Conservation (phyloP, 2,797 vertebrate genomes). For the Cyclopterus lumpus region DNA sequence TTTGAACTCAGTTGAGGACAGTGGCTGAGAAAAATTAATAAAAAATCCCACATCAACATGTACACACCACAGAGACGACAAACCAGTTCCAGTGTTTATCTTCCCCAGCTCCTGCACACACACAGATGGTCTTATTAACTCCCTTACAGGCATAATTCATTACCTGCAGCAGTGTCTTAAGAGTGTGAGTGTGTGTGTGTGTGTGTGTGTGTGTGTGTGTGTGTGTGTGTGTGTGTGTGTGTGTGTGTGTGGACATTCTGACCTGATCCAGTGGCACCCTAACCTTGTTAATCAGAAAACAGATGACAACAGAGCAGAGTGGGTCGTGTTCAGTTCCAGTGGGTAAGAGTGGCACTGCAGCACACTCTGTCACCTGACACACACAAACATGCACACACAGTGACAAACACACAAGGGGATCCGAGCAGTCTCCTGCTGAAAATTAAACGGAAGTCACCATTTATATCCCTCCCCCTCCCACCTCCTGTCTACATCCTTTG, state of each 20-base stretch:
- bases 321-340: constrained; percentile 16
- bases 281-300: constrained; percentile 76
- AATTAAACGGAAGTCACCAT: constrained; percentile 46
- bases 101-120: constrained; percentile 54
- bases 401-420: constrained; percentile 24
- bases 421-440: constrained; percentile 40
- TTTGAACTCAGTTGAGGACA: constrained; percentile 59
- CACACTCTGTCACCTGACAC: constrained; percentile 39
- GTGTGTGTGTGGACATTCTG: constrained; percentile 40
- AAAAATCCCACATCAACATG: constrained; percentile 28
- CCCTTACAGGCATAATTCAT: constrained; percentile 76
- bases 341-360: constrained; percentile 33
- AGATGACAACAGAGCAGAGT: constrained; percentile 67
- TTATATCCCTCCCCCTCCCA: constrained; percentile 48
- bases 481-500: constrained; percentile 18
- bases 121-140: constrained; percentile 60
- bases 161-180: constrained; percentile 65
- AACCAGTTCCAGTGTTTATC: constrained; percentile 69
- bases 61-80: constrained; percentile 51
- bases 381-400: constrained; percentile 3
- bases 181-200: constrained; percentile 34
- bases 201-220: constrained; percentile 38
- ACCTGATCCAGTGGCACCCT: constrained; percentile 65
- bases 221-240: constrained; percentile 26
- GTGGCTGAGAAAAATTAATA: constrained; percentile 4